Evolutionary conservation across 2,113 vertebrate species (phyloP), one percentile per base, ranked within the genome.

Genomic region (Zosterops japonicus): DNA sequence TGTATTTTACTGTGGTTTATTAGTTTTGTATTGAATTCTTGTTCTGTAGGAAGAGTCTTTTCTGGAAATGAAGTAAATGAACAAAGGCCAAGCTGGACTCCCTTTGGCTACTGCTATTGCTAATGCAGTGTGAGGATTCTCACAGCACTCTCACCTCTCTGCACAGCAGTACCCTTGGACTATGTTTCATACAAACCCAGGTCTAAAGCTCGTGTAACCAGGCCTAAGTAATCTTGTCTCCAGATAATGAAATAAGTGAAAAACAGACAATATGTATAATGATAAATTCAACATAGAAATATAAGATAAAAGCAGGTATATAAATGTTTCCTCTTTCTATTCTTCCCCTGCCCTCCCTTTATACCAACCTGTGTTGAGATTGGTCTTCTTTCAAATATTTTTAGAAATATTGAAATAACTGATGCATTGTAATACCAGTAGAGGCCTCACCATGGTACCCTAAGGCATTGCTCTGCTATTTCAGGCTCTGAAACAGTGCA

Each of bases 391-490:
- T 74, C 52, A 90, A 94, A 91, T 86, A 93, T 95, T 88, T 95
- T 96, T 90, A 92, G 88, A 79, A 88, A 88, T 95, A 88, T 68
- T 93, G 56, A 95, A 97, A 70, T 94, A 96, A 95, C 50, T 78
- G 87, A 92, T 93, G 87, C 75, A 72, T 80, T 87, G 8, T 78
- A 86, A 95, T 93, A 71, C 63, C 79, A 83, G 76, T 46, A 78
- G 85, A 92, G 56, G 72, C 82, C 60, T 86, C 68, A 86, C n/a
- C 63, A 86, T 36, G 64, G n/a, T 83, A 95, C 68, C 93, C 93
- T 74, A 22, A 74, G 94, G 93, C 87, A 78, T 56, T 53, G 59
- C 76, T 78, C 31, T 74, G 78, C 82, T 96, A 96, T 95, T 96
- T 96, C 80, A 93, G 68, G 44, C 79, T 92, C 83, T 88, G 57